Percentiles rank a stretch among this genome's conserved stretches.
phyloP scores from a whole-genome alignment of 2,888 invertebrate species.

The Rhamphomyia laevipes region DNA sequence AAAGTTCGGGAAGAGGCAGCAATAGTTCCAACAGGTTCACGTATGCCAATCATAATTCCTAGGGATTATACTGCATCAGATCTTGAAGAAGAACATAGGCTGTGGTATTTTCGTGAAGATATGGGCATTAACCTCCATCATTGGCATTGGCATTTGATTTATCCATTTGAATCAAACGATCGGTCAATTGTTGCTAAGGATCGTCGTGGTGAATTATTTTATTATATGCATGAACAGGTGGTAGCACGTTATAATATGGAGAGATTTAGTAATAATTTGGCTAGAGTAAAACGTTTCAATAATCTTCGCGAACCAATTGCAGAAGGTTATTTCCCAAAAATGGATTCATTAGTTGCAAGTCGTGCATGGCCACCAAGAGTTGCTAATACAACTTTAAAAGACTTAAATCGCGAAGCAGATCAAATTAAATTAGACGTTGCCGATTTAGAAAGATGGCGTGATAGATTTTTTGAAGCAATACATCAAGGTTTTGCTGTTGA shows the following conservation, averaged over 20 bases:
- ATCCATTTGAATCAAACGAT: constrained; percentile 58
- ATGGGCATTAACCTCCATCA: constrained; percentile 43
- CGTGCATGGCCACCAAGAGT: constrained; percentile 65
- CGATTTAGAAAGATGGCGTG: constrained; percentile 65
- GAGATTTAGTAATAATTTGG: constrained; percentile 58
- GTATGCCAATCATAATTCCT: constrained; percentile 50
- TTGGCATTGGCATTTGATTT: constrained; percentile 52
- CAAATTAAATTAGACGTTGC: constrained; percentile 53
- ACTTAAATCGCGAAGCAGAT: constrained; percentile 56
- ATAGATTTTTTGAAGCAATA: constrained; percentile 59
- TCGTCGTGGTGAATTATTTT: constrained; percentile 66
- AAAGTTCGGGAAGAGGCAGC: constrained; percentile 45
- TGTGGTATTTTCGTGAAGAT: constrained; percentile 44
- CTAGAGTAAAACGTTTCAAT: constrained; percentile 48
- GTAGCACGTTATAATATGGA: constrained; percentile 60
- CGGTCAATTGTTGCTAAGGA: constrained; percentile 48
- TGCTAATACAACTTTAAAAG: constrained; percentile 41
- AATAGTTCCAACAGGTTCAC: constrained; percentile 47
- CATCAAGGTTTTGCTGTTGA: constrained; percentile 48
- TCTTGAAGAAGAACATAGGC: constrained; percentile 62
- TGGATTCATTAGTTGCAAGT: constrained; percentile 66
- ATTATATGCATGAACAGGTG: constrained; percentile 61
- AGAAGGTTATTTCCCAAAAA: constrained; percentile 75
- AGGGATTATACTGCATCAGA: constrained; percentile 65
- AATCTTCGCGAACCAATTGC: constrained; percentile 56